Conservation (phyloP, 2,113 vertebrate genomes). For the Pomatostomus ruficeps region DNA sequence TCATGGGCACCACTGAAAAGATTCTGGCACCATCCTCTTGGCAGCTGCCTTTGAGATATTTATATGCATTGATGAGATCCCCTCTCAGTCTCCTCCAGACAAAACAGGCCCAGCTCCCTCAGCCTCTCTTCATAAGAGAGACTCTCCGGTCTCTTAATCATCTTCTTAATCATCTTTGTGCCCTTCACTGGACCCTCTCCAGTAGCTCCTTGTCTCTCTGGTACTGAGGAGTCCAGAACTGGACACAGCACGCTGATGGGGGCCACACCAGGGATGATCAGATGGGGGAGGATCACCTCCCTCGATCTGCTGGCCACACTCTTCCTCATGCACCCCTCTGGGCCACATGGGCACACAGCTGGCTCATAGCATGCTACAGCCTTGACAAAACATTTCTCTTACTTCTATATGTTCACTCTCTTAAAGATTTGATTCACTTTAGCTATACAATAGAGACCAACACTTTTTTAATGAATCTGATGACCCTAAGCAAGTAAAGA, state of each 20-base stretch:
- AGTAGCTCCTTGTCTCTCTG: background rate
- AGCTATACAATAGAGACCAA: background rate
- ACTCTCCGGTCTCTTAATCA: background rate
- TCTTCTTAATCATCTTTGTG: background rate
- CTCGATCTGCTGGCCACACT: background rate
- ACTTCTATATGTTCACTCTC: background rate
- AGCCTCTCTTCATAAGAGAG: background rate
- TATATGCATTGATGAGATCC: too few relatives aligned
- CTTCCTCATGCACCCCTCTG: background rate
- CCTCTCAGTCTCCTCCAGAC: background rate
- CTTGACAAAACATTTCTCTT: background rate
- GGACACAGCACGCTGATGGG: background rate
- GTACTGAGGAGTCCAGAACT: background rate
- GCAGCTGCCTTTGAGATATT: background rate
- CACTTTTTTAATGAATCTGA: background rate
- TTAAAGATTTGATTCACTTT: background rate
- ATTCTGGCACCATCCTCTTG: too few relatives aligned
- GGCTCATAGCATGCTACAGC: fast-evolving
- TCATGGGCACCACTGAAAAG: background rate
- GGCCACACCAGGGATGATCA: background rate
- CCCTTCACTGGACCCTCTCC: background rate
- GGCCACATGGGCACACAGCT: background rate
- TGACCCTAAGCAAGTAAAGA: background rate
- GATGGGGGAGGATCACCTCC: too few relatives aligned
- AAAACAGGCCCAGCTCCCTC: background rate